Evolutionary conservation across 2,797 vertebrate genomes (phyloP).

Genomic region (Lindbergichthys nudifrons): DNA sequence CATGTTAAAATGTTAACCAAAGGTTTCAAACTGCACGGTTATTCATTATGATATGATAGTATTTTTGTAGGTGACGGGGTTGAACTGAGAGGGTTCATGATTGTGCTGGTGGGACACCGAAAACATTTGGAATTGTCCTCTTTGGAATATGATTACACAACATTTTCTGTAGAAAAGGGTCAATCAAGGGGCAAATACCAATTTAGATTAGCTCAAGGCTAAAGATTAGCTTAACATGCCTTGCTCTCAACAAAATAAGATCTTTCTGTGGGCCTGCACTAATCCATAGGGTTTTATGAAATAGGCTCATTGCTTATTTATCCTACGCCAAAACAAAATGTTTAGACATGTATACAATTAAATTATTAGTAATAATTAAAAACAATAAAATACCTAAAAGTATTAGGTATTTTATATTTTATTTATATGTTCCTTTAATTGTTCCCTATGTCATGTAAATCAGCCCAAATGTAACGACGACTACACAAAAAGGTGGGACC

Average conservation of each 20-base stretch:
- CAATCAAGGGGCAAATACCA: neutral
- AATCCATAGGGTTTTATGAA: neutral
- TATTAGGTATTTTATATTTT: too few relatives aligned
- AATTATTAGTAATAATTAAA: too few relatives aligned
- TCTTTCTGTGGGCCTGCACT: neutral
- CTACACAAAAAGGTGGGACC: constrained; percentile 9
- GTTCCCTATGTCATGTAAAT: neutral
- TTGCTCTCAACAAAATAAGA: neutral
- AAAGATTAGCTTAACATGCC: too few relatives aligned
- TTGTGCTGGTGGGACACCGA: neutral
- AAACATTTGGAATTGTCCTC: neutral
- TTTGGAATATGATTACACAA: neutral
- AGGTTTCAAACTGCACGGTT: too few relatives aligned
- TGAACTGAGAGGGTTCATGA: too few relatives aligned
- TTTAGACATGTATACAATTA: neutral
- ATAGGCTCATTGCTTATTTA: neutral
- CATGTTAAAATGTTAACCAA: too few relatives aligned
- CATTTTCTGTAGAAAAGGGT: neutral
- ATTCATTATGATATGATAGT: too few relatives aligned
- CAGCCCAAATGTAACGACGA: neutral
- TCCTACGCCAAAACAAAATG: neutral
- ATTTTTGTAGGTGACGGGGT: too few relatives aligned
- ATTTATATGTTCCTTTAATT: neutral
- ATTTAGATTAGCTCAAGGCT: too few relatives aligned
- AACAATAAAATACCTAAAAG: neutral